Conservation (phyloP, 2,113 vertebrate species). For the Deroptyus accipitrinus region DNA sequence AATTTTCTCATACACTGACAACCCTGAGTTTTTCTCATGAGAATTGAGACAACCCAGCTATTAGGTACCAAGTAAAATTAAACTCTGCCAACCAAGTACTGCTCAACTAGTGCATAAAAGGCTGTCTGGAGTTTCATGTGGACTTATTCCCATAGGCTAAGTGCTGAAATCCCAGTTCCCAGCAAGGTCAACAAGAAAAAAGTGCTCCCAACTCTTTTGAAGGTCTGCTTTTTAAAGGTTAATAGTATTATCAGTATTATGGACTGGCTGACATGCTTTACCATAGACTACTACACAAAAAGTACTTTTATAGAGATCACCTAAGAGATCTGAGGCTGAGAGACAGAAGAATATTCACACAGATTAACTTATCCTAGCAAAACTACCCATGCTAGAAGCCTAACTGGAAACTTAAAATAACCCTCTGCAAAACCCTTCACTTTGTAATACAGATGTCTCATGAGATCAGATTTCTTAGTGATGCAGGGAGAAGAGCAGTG, state of each 20-base stretch:
- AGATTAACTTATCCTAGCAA: constrained; percentile 9
- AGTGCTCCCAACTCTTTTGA: not conserved
- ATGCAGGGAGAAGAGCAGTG: not conserved
- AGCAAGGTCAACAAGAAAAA: not conserved
- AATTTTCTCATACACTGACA: constrained; percentile 19
- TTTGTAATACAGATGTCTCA: not conserved
- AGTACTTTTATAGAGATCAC: not conserved
- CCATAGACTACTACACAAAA: not conserved
- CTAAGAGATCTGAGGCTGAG: not conserved
- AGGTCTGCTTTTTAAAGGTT: not conserved
- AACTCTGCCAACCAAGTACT: not conserved
- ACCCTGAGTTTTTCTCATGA: constrained; percentile 24
- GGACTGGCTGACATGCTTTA: not conserved
- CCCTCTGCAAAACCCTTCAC: not conserved
- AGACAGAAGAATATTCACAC: not conserved
- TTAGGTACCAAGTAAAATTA: not conserved
- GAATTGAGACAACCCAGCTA: not conserved
- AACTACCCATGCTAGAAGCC: not conserved
- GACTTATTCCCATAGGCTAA: not conserved
- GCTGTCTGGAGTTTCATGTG: not conserved
- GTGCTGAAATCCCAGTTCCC: not conserved
- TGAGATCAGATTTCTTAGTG: not conserved
- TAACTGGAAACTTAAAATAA: not conserved
- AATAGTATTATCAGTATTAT: not conserved
- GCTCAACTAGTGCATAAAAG: not conserved